These are phyloP conservation scores for Phymastichus coffea DNA, from an alignment of 1,140 invertebrate species.

Conservation along the genomic window DNA sequence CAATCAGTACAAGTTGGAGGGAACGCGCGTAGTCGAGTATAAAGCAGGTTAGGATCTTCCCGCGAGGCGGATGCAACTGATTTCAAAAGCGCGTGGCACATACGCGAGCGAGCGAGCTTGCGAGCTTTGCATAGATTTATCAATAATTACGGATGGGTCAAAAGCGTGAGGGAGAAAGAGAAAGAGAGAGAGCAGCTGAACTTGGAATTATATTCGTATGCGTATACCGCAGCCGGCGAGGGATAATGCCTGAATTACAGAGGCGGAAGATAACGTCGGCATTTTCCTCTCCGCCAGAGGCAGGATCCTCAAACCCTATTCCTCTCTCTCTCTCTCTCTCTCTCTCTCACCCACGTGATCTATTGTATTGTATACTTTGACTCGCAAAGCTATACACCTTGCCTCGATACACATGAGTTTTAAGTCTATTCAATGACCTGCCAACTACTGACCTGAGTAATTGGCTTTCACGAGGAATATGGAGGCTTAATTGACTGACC, in stretches of 20 bases:
- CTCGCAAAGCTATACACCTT: too few relatives aligned
- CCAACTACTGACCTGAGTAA: too few relatives aligned
- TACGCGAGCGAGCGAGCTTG: neutral
- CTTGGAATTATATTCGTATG: conserved; percentile 3
- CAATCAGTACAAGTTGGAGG: too few relatives aligned
- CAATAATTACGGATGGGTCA: conserved; percentile 25
- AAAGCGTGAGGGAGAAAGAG: too few relatives aligned
- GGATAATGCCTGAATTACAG: conserved; percentile 21
- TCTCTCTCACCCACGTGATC: neutral
- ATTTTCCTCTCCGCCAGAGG: conserved; percentile 7
- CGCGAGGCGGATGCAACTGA: neutral
- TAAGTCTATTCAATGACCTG: too few relatives aligned
- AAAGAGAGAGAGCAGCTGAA: too few relatives aligned
- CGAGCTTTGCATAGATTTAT: conserved; percentile 22
- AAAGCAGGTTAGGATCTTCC: neutral
- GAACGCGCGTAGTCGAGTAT: neutral
- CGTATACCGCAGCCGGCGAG: neutral
- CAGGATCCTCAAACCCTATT: neutral
- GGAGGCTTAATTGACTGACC: too few relatives aligned
- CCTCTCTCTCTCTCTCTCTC: neutral
- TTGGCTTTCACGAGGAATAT: too few relatives aligned
- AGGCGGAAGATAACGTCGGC: conserved; percentile 10
- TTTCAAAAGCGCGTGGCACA: conserved; percentile 10
- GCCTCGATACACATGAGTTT: too few relatives aligned
- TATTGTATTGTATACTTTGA: too few relatives aligned